Evolutionary conservation across 2,113 vertebrate genomes (phyloP), one percentile per base, ranked within the genome.

Genomic region (Muntiacus reevesi): DNA sequence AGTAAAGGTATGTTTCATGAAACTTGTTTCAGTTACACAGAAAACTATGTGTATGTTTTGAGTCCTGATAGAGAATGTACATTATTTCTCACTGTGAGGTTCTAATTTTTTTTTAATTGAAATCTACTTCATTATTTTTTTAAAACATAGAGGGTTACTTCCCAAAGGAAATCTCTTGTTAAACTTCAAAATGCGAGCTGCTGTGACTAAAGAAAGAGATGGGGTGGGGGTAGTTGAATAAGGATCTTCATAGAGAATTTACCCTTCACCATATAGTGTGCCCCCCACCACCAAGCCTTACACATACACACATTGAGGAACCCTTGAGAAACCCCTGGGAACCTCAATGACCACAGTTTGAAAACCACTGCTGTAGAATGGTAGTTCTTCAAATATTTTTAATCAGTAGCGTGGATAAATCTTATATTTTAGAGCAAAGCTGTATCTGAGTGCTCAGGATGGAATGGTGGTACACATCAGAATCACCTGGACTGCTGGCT

Each of bases 81-180:
- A n/a, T 13, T 55, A 43, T 81, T 94, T 96, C 30, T 91, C 59
- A 94, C 19, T 36, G 25, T 90, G 60, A 71, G 17, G 45, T 62
- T 6, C 28, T 10, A 43, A 59, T 27, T 94, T 25, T 14, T 47
- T 85, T 50, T 28, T 6, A 54, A 78, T 82, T n/a, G 21, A 82
- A 96, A 87, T 30, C 52, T 13, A 92, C 55, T 60, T 90, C 9
- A 3, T 45, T 95, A 92, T 97, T 52, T 28, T 87, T 88, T 88
- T 74, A 14, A 15, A 87, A 92, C 0, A 8, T 91, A 71, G 28
- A 90, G 2, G 27, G 81, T 78, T 25, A 62, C 23, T 67, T 78
- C 54, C 6, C 55, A 94, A 94, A 97, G 64, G 10, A 94, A 76
- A 36, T 71, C 15, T 71, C 13, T 47, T 43, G 8, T 93, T 60